Conservation (phyloP, 2,113 vertebrate genomes). For the Rana temporaria region DNA sequence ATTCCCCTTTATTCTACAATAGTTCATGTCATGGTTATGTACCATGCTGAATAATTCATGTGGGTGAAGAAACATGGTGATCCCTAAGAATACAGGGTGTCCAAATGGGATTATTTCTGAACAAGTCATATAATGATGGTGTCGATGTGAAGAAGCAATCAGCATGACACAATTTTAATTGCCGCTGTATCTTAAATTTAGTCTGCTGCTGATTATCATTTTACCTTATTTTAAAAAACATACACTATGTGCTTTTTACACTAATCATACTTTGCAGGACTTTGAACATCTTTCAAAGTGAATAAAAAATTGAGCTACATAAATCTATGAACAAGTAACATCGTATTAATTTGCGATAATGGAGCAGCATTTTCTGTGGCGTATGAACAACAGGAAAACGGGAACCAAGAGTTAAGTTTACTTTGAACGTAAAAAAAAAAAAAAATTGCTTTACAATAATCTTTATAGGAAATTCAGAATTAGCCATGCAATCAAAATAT, state of each 20-base stretch:
- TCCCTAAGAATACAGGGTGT: conserved; percentile 7
- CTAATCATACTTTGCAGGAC: conserved; percentile 68
- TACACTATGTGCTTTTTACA: conserved; percentile 62
- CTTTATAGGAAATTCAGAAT: not conserved
- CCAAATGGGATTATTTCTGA: conserved; percentile 47
- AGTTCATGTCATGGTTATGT: conserved; percentile 22
- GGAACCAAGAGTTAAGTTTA: not conserved
- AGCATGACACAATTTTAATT: conserved; percentile 43
- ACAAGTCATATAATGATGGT: conserved; percentile 24
- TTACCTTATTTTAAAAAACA: conserved; percentile 44
- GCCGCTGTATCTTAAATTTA: conserved; percentile 30
- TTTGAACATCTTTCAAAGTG: conserved; percentile 80
- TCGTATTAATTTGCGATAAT: conserved; percentile 83
- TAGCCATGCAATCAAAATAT: not conserved
- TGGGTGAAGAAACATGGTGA: conserved; percentile 30
- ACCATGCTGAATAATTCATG: conserved; percentile 40
- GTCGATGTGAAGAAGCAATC: conserved; percentile 34
- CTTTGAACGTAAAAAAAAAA: not conserved
- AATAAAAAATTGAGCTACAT: conserved; percentile 84
- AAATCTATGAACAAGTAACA: conserved; percentile 82
- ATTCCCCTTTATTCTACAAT: conserved; percentile 15
- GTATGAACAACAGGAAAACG: conserved; percentile 7
- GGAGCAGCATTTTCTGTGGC: conserved; percentile 72
- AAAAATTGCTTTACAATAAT: too few relatives aligned
- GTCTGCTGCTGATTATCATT: conserved; percentile 35